A percentile compares a stretch with the other conserved stretches of the same genome.
Conservation (phyloP, 2,888 invertebrate species). For the Xanthorhoe designata region DNA sequence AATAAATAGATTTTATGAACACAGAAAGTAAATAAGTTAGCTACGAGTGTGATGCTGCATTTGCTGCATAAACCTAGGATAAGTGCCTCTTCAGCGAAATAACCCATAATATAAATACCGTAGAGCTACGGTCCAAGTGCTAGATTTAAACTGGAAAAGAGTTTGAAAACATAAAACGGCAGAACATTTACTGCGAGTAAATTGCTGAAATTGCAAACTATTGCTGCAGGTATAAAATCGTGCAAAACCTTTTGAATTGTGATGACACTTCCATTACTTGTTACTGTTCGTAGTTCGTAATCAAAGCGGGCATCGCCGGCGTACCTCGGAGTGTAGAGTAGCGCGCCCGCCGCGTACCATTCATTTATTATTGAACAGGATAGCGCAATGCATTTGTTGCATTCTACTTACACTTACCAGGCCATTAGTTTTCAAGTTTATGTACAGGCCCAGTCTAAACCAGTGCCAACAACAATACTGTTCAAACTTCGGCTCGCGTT, state of each 20-base stretch:
- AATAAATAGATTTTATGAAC: not conserved
- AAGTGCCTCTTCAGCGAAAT: too few species aligned
- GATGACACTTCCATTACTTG: constrained; percentile 34
- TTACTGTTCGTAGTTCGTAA: constrained; percentile 50
- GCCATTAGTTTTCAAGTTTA: constrained; percentile 25
- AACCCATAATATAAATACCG: not conserved
- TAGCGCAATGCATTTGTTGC: constrained; percentile 57
- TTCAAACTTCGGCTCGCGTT: constrained; percentile 41
- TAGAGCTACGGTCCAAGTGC: not conserved
- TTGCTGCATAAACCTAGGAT: constrained; percentile 5
- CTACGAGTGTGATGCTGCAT: not conserved
- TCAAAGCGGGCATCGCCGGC: constrained; percentile 57
- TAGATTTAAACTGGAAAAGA: not conserved
- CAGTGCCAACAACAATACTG: constrained; percentile 51
- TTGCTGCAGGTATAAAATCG: constrained; percentile 29
- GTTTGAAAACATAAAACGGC: not conserved
- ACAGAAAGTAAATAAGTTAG: not conserved
- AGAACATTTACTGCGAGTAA: constrained; percentile 7
- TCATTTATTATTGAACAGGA: constrained; percentile 73
- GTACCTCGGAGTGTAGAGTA: constrained; percentile 22
- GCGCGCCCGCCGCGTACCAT: constrained; percentile 55
- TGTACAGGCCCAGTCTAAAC: constrained; percentile 21
- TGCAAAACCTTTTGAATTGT: constrained; percentile 33
- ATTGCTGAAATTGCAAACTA: constrained; percentile 24
- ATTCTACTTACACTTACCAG: constrained; percentile 28